A percentile compares a stretch with the other conserved stretches of the same genome.
phyloP scores from a whole-genome alignment of 2,113 vertebrate species.

The Lamprologus ornatipinnis region DNA sequence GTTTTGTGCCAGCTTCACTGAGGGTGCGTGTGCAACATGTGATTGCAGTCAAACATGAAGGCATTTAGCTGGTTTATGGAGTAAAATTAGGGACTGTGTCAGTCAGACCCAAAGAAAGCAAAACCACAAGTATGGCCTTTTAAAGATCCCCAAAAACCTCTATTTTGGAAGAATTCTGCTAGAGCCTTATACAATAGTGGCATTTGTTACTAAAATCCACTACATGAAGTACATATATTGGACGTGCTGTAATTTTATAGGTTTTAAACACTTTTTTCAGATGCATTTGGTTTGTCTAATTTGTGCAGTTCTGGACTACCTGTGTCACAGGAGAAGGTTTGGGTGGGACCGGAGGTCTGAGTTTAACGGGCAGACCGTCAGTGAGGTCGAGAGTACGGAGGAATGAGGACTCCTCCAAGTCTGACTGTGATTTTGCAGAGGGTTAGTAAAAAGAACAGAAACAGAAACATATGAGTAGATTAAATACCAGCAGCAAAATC shows the following conservation, averaged over 20 bases:
- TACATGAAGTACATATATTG: background rate
- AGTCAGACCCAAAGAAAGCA: background rate
- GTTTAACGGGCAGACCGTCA: slow-evolving; percentile 66
- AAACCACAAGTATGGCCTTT: background rate
- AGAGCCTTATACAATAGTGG: background rate
- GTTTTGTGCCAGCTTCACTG: background rate
- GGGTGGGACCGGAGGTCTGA: slow-evolving; percentile 64
- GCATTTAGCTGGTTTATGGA: background rate
- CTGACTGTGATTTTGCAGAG: slow-evolving; percentile 46
- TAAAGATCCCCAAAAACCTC: background rate
- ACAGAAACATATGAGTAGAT: slow-evolving; percentile 19
- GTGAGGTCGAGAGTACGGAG: slow-evolving; percentile 61
- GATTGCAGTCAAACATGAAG: background rate
- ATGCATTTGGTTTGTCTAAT: background rate
- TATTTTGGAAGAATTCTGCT: background rate
- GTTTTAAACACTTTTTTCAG: background rate
- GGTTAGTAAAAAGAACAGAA: slow-evolving; percentile 21
- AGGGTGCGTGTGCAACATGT: background rate
- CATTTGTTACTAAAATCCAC: background rate
- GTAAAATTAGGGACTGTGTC: background rate
- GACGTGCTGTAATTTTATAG: background rate
- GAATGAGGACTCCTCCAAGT: slow-evolving; percentile 57
- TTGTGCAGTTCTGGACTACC: slow-evolving; percentile 68
- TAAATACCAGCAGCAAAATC: background rate
- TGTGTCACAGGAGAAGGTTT: slow-evolving; percentile 77